Base-by-base conservation (phyloP, 2,888 invertebrate genomes). In the Flabesymbios commensalis region DNA sequence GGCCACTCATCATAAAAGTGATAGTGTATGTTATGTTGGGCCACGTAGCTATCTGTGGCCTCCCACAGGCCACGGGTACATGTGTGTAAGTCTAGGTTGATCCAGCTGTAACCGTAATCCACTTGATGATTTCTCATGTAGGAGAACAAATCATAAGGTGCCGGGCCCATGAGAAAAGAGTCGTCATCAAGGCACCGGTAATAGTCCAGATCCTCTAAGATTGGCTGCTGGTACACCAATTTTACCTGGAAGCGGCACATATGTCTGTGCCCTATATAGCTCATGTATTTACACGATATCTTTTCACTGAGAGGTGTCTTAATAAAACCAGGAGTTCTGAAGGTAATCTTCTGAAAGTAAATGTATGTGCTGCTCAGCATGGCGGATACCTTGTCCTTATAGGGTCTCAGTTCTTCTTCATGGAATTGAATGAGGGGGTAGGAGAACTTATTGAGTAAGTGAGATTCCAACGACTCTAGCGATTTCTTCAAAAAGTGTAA, bases 191-290 rank as follows among this genome's bases (percentile, higher is more conserved):
- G 60, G 24, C 71, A 56, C 68, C 67, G 67, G n/a, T 55, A 56
- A 45, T 67, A 71, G 1, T 71, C 67, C 1, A 71, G 53, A 22
- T 51, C 59, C 14, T 41, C 29, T 2, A 71, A 48, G 17, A 69
- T 67, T 14, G 61, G 59, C 49, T 63, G 52, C 28, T 67, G 57
- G 57, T 63, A 71, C 14, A 71, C 59, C 2, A 22, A 36, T 45
- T 61, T 66, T 2, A 65, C 63, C 19, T 71, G 68, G 47, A 71
- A 71, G 10, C 70, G 59, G 42, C 71, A 71, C 71, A 71, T 71
- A 36, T 68, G 64, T 24, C 70, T 45, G 52, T 71, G 71, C 29
- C 61, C 43, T 4, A 71, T 55, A 5, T 19, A 10, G 31, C 64
- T 64, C 5, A 36, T 1, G n/a, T n/a, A n/a, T n/a, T n/a, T n/a